Evolutionary conservation across 2,797 vertebrate species (phyloP), one percentile per base, ranked within the genome.

Genomic region (Phaenicophaeus curvirostris): DNA sequence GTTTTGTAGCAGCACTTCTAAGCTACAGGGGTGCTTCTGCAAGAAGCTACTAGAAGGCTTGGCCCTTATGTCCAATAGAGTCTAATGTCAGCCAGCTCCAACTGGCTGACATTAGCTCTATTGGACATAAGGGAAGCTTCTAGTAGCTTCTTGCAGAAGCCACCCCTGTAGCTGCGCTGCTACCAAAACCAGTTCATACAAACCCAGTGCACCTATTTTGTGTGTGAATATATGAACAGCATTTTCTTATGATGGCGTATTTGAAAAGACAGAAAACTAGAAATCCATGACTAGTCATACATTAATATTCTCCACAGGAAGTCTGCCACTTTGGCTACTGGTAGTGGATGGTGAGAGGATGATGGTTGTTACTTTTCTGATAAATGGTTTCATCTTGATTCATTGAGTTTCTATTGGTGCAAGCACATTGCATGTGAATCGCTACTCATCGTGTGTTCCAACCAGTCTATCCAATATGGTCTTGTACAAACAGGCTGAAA

Each of bases 401-500:
- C 51, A 57, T 31, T 51, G 61, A 55, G 27, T 57, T 92, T 89
- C 57, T 55, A 28, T 51, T 37, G 61, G 42, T 27, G 53, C 66
- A 73, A 76, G n/a, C 50, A 24, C 41, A 2, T 12, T 72, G 57
- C 30, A 5, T 50, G 33, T 61, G 87, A 77, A 67, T 88, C 4
- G 1, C 71, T 66, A 11, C 87, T 88, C 54, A 27, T 80, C 59
- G 24, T 57, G 69, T 94, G 61, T 95, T 71, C 74, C 50, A 65
- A 14, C 33, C 0, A 0, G 71, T 79, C 59, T 50, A 73, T 59
- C 83, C 83, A 89, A 53, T 91, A 82, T 80, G 6, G 17, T 79
- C 89, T 69, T 62, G 82, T 86, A 44, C 87, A 90, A 92, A 67
- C 50, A 50, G 83, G 20, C 59, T 85, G 73, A 76, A 92, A 88